Percentiles rank a stretch among this genome's conserved stretches.
Conservation (phyloP, 1,140 invertebrate species). For the Araneus ventricosus region DNA sequence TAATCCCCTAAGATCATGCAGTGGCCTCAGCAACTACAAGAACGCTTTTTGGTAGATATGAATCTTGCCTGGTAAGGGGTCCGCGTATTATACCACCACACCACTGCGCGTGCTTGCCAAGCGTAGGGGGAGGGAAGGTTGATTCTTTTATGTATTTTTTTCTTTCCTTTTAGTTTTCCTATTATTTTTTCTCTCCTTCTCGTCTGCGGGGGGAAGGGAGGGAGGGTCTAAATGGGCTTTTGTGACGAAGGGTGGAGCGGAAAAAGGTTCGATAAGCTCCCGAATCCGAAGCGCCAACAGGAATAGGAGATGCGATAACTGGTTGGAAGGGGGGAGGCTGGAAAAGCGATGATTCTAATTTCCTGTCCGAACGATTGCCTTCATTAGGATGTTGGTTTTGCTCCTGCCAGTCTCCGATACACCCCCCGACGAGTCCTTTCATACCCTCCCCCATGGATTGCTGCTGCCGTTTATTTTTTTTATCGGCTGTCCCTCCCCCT, state of each 20-base stretch:
- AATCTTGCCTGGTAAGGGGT: constrained; percentile 41
- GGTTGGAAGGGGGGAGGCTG: not conserved
- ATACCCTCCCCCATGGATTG: not conserved
- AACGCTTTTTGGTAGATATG: constrained; percentile 38
- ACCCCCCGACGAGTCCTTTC: not conserved
- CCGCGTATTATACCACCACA: not conserved
- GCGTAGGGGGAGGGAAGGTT: not conserved
- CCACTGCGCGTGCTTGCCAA: not conserved
- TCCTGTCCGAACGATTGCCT: constrained; percentile 74
- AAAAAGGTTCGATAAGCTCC: constrained; percentile 62
- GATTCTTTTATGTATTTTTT: constrained; percentile 20
- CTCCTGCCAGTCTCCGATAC: constrained; percentile 40
- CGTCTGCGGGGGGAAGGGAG: not conserved
- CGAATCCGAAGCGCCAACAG: constrained; percentile 2
- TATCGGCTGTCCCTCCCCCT: constrained; percentile 21
- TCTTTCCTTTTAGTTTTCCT: constrained; percentile 18
- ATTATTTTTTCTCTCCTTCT: constrained; percentile 38
- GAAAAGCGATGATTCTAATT: constrained; percentile 74
- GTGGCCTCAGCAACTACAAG: constrained; percentile 51
- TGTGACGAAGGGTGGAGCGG: constrained; percentile 57
- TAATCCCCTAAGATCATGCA: constrained; percentile 50
- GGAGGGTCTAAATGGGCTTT: constrained; percentile 64
- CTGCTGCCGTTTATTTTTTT: not conserved
- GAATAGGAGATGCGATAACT: constrained; percentile 50
- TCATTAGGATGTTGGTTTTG: constrained; percentile 74